Base-by-base conservation (phyloP, 1,140 invertebrate species). In the Leptoteleia sp. region DNA sequence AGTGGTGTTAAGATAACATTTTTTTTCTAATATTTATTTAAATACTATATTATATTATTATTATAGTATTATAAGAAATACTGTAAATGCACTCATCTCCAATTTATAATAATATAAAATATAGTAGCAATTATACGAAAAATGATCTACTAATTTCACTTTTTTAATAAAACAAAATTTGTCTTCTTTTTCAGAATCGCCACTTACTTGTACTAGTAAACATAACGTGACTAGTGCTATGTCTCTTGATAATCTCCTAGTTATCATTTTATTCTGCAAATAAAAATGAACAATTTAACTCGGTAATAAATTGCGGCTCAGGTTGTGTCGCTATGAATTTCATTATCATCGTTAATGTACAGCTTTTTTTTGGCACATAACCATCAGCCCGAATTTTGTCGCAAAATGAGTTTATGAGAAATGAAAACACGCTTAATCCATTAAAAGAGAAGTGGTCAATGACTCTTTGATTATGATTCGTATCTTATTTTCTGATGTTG, bases 221-320 rank as follows among this genome's bases (percentile, higher is more conserved):
- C 25, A 77, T 42, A 43, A 43, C 8, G 48, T 25, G 13, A 45
- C 4, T 6, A 72, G 29, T n/a, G 43, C 19, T 16, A 81, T 47
- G 22, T 76, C 8, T 8, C 45, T 45, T 13, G 22, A 45, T 37
- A 52, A 50, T 54, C 50, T 12, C 45, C 52, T 79, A 19, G 15
- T 76, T 11, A 78, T 59, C 82, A 83, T 82, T 19, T 29, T 40
- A 17, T n/a, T 48, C 50, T 81, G 81, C 25, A 68, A 83, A 79
- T 7, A 5, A 37, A 31, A 52, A 38, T 19, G 6, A 25, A 45
- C 4, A 43, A 45, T 52, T 33, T 12, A 31, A 8, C 16, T 33
- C 3, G n/a, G 33, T 54, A 12, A 38, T 65, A 65, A 54, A 38
- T 64, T 25, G 11, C 4, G 13, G 7, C 19, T 9, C 6, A 0